Base-by-base conservation (phyloP, 2,113 vertebrate genomes). In the Coptodon rendalli region DNA sequence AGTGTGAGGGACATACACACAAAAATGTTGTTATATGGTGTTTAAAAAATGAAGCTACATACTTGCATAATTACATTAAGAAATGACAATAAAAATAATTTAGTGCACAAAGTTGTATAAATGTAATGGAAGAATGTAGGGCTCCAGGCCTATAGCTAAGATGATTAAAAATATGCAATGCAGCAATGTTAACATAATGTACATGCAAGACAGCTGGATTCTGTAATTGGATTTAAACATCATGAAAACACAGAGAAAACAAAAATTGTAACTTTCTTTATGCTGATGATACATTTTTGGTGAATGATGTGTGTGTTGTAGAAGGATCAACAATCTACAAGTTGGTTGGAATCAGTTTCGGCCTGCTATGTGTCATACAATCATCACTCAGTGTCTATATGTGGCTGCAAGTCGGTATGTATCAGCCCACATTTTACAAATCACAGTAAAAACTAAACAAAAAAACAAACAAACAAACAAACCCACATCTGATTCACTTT, bases 291-390 rank as follows among this genome's bases (percentile, higher is more conserved):
- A 22, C 0, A 7, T 13, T 14, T 68, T 68, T 68, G 34, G 38
- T 68, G 34, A 8, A 68, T 22, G 19, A 68, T 40, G 34, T 68
- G 19, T 40, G 36, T 40, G 36, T 68, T 82, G 6, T 9, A 89
- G 83, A 48, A 17, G 1, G 2, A n/a, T 22, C 36, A 6, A 79
- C 9, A 2, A 11, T 85, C 27, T 16, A 38, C 54, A 27, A 3
- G 34, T 6, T 85, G 79, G 45, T 13, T 54, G 87, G 79, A 19
- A n/a, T 89, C 29, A 78, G 79, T 56, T 85, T 89, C 2, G 14
- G 53, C 27, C 54, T 89, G 79, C 43, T 89, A 36, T 89, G 79
- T 68, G 34, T 85, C 11, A 2, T 66, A 22, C 83, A 86, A 17
- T 27, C 4, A 9, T 19, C 29, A 3, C 36, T 89, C 27, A 89